phyloP scores from a whole-genome alignment of 2,888 invertebrate species.

The Pedicia rivosa region DNA sequence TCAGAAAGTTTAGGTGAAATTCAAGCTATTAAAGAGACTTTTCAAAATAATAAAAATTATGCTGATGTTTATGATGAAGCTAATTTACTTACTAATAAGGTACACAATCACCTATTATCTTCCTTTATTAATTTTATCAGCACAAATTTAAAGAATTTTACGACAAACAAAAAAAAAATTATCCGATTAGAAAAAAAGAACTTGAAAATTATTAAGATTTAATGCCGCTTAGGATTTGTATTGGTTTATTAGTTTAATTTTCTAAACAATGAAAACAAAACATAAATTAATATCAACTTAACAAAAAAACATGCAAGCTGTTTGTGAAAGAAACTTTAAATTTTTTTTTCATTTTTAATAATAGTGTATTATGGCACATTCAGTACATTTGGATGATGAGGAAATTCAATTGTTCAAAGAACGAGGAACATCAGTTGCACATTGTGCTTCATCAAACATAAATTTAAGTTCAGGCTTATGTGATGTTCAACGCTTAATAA shows the following conservation, averaged over 20 bases:
- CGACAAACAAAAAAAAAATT: too few relatives aligned
- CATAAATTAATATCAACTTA: too few relatives aligned
- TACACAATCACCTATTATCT: constrained; percentile 27
- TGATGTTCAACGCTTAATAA: constrained; percentile 48
- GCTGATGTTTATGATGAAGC: constrained; percentile 60
- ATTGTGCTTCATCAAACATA: constrained; percentile 79
- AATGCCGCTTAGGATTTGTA: too few relatives aligned
- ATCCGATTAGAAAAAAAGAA: too few relatives aligned
- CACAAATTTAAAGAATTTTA: too few relatives aligned
- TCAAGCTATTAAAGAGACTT: constrained; percentile 40
- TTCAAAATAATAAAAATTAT: constrained; percentile 38
- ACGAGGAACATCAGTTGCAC: constrained; percentile 53
- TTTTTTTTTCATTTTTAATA: constrained; percentile 10
- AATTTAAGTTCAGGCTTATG: constrained; percentile 67
- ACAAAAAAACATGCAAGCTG: constrained; percentile 1
- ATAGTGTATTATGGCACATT: constrained; percentile 65
- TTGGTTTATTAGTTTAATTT: too few relatives aligned
- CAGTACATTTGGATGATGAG: constrained; percentile 50
- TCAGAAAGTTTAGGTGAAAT: constrained; percentile 68
- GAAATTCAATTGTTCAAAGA: constrained; percentile 48
- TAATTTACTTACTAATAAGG: constrained; percentile 57
- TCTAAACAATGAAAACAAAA: too few relatives aligned
- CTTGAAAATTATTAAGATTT: too few relatives aligned
- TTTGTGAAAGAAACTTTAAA: too few relatives aligned
- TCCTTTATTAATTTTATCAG: too few relatives aligned